Percentiles rank a stretch among this genome's conserved stretches.
phyloP scores from a whole-genome alignment of 2,888 invertebrate genomes.

The Leptinotarsa rubiginosa region DNA sequence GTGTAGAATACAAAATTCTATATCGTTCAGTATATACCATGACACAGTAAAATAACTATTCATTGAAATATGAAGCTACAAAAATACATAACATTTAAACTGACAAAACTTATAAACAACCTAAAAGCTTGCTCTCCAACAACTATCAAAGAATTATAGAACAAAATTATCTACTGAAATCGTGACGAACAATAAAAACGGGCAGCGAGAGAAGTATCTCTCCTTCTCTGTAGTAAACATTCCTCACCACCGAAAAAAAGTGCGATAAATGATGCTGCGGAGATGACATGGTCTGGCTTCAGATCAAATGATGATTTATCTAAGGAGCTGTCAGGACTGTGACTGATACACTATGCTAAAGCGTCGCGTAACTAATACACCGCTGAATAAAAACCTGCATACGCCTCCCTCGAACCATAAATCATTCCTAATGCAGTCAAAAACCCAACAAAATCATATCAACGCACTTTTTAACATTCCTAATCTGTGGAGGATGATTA shows the following conservation, averaged over 20 bases:
- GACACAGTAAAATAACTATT: no score
- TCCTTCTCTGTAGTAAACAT: no score
- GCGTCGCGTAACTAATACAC: slow-evolving; percentile 58
- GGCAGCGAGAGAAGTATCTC: no score
- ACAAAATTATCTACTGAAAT: no score
- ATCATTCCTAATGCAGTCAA: slow-evolving; percentile 65
- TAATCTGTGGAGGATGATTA: slow-evolving; percentile 53
- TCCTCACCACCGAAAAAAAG: slow-evolving; percentile 42
- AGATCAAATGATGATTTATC: slow-evolving; percentile 66
- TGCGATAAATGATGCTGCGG: slow-evolving; percentile 61
- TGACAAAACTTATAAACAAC: no score
- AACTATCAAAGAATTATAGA: no score
- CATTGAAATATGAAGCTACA: no score
- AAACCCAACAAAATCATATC: slow-evolving; percentile 62
- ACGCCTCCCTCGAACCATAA: slow-evolving; percentile 56
- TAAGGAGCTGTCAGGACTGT: slow-evolving; percentile 58
- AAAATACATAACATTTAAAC: no score
- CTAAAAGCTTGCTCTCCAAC: no score
- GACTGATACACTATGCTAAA: slow-evolving; percentile 65
- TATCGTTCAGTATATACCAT: no score
- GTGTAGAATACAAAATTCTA: no score
- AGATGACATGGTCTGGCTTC: slow-evolving; percentile 52
- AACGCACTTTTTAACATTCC: slow-evolving; percentile 60
- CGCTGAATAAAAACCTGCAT: slow-evolving; percentile 61
- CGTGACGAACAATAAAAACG: no score